These are phyloP conservation scores for Adelphocoris suturalis DNA, from an alignment of 2,888 invertebrate species.

Conservation along the genomic window DNA sequence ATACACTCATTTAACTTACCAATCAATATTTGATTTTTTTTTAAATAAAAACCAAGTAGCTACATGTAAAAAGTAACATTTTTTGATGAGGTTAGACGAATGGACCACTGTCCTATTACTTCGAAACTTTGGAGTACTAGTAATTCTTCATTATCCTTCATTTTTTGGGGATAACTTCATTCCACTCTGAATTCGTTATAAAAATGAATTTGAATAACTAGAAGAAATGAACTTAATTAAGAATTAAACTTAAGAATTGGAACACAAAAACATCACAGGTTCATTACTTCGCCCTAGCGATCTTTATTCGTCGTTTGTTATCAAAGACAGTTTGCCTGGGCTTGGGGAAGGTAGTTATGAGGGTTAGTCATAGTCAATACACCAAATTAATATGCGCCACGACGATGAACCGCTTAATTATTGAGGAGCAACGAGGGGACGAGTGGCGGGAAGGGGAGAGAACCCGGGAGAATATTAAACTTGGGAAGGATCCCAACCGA, in stretches of 20 bases:
- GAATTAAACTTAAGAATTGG: too few species aligned
- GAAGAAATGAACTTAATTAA: neutral
- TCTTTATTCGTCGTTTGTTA: conserved; percentile 30
- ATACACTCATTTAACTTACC: too few species aligned
- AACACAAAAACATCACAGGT: too few species aligned
- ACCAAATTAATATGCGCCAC: conserved; percentile 57
- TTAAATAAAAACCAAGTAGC: too few species aligned
- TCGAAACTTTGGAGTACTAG: too few species aligned
- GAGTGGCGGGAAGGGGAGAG: neutral
- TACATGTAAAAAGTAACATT: too few species aligned
- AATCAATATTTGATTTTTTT: too few species aligned
- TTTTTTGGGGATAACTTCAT: neutral
- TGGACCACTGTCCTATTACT: too few species aligned
- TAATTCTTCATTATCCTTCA: too few species aligned
- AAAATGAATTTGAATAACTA: neutral
- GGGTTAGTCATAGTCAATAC: conserved; percentile 51
- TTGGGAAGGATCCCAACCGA: conserved; percentile 19
- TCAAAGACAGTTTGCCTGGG: neutral
- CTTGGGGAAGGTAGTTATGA: conserved; percentile 42
- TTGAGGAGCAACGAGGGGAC: conserved; percentile 10
- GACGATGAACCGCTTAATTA: conserved; percentile 65
- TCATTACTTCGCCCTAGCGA: conserved; percentile 5
- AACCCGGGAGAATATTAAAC: conserved; percentile 26
- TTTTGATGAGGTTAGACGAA: too few species aligned
- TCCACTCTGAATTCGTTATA: neutral